phyloP scores from a whole-genome alignment of 2,888 invertebrate genomes.

The Oxycera nigricornis region DNA sequence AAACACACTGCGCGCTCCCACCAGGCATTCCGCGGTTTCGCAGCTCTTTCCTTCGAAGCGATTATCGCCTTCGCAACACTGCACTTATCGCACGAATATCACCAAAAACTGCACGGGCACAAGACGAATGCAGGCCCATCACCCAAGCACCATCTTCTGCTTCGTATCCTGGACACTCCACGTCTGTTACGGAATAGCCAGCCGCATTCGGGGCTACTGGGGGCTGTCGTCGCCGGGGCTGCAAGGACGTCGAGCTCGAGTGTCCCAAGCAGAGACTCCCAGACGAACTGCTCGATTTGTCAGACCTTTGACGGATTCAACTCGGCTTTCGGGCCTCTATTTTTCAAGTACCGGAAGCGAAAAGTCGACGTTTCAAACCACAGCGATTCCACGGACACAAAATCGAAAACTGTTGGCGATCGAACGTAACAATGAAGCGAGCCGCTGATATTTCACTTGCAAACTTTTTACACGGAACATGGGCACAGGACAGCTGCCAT shows the following conservation, averaged over 20 bases:
- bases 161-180: background rate
- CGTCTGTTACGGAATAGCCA: background rate
- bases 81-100: background rate
- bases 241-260: background rate
- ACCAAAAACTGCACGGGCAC: background rate
- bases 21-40: background rate
- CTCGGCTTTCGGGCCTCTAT: background rate
- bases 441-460: too few relatives aligned
- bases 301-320: too few relatives aligned
- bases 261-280: background rate
- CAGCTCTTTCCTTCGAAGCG: background rate
- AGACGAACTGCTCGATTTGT: background rate
- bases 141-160: background rate
- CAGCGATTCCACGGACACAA: background rate
- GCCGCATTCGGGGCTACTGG: background rate
- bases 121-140: background rate
- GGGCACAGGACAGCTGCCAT: too few relatives aligned
- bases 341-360: background rate
- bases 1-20: background rate
- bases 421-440: too few relatives aligned
- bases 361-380: background rate
- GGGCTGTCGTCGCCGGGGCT: background rate
- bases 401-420: background rate
- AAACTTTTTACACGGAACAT: too few relatives aligned
- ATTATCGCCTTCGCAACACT: constrained; percentile 1